These are phyloP conservation scores for Coranthus polyacanthus DNA, from an alignment of 2,797 vertebrate genomes.

Conservation along the genomic window DNA sequence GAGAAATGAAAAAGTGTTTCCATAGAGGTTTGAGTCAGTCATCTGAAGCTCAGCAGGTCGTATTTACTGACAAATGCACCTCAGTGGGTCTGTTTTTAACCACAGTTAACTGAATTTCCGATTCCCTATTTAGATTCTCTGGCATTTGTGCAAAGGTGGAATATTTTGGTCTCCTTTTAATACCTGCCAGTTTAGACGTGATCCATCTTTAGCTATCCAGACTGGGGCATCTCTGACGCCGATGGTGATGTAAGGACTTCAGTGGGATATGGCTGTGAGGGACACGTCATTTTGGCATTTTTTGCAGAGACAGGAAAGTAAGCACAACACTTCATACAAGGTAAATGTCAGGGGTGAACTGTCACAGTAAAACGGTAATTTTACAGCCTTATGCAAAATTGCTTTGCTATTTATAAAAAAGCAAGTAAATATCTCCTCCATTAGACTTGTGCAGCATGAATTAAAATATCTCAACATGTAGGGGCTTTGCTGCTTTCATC, in stretches of 20 bases:
- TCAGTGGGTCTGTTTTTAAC: constrained; percentile 36
- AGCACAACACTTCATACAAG: constrained; percentile 2
- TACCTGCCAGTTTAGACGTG: constrained; percentile 63
- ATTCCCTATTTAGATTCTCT: constrained; percentile 52
- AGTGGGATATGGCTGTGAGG: constrained; percentile 25
- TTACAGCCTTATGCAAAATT: not conserved
- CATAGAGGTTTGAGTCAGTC: constrained; percentile 27
- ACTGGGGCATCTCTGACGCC: constrained; percentile 57
- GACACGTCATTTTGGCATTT: constrained; percentile 15
- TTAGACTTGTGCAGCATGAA: constrained; percentile 10
- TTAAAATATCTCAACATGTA: constrained; percentile 29
- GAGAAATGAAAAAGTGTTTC: constrained; percentile 5
- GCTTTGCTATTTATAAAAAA: constrained; percentile 1
- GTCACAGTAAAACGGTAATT: not conserved
- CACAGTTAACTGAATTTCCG: constrained; percentile 27
- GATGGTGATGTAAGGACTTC: constrained; percentile 60
- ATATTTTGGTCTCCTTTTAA: constrained; percentile 67
- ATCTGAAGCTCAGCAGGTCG: constrained; percentile 22
- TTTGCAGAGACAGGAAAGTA: constrained; percentile 9
- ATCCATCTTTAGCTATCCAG: constrained; percentile 61
- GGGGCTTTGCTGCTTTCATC: constrained; percentile 8
- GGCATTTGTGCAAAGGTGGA: constrained; percentile 19
- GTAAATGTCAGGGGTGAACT: not conserved
- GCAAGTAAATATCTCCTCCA: not conserved
- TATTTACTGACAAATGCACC: constrained; percentile 40